Base-by-base conservation (phyloP, 2,888 invertebrate genomes). In the Ochlodes sylvanus region DNA sequence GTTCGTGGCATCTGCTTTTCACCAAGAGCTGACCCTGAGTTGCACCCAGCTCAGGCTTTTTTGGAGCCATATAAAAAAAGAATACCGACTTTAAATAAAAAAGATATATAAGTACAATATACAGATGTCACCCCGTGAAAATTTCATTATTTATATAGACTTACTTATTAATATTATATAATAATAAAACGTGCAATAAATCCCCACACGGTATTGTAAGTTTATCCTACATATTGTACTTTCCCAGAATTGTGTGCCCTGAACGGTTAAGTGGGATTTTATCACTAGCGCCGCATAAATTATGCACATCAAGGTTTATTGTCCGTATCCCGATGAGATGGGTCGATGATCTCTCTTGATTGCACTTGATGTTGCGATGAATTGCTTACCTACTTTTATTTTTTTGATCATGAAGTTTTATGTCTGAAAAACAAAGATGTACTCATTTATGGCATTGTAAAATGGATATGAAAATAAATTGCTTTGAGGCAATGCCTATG, bases 281-380 rank as follows among this genome's bases (percentile, higher is more conserved):
- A 87, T 86, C 79, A 80, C 81, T 79, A 77, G 76, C 74, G 72
- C 74, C 76, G 71, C 76, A 89, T 90, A 88, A 89, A 90, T 90
- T 87, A 91, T 90, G 86, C 82, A 86, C 84, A 80, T 78, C 81
- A 81, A 80, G 75, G 75, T 74, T 75, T 78, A 80, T 81, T 81
- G 79, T 79, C 78, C 79, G 76, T 71, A 69, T 75, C 76, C 70
- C 70, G 73, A 73, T 73, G 61, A 57, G 61, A 68, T 70, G 69
- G 75, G 75, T 73, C 74, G 67, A 70, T 71, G 72, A 72, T 72
- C 76, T 52, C 69, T 68, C 54, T 65, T 66, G 60, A 66, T 66
- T 61, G 54, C 42, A 32, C 19, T 66, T 60, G 66, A 54, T 54
- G 58, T 50, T 42, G 42, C 54, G 34, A 55, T 66, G 54, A 60